A percentile compares a stretch with the other conserved stretches of the same genome.
Conservation (phyloP, 2,797 vertebrate genomes). For the Cryptoprocta ferox region DNA sequence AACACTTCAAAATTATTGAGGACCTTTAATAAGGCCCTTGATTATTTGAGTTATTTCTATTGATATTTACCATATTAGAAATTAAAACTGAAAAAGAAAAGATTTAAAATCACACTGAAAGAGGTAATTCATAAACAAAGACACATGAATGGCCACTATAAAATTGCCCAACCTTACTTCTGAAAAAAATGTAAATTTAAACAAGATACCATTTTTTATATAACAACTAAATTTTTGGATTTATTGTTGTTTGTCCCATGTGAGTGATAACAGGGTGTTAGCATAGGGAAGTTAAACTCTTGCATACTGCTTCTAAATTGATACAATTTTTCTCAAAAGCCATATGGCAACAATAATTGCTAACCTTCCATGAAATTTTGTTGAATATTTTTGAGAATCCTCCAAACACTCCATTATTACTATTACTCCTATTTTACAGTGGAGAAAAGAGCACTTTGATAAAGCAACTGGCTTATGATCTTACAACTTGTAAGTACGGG, state of each 20-base stretch:
- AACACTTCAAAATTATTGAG: not conserved
- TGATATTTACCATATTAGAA: not conserved
- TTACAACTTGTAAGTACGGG: not conserved
- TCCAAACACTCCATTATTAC: not conserved
- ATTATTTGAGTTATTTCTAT: not conserved
- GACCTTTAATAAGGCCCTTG: not conserved
- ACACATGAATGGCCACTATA: not conserved
- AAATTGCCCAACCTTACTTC: not conserved
- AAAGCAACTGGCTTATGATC: not conserved
- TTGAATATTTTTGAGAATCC: not conserved
- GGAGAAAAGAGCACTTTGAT: not conserved
- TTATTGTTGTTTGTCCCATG: not conserved
- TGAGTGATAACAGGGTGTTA: not conserved
- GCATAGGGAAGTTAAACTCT: not conserved
- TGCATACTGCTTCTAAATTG: not conserved
- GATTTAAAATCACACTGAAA: not conserved
- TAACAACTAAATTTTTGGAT: not conserved
- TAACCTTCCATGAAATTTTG: not conserved
- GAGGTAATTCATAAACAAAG: not conserved
- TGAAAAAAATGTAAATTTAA: not conserved
- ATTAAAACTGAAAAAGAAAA: not conserved
- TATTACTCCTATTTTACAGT: not conserved
- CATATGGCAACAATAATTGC: conserved; percentile 21
- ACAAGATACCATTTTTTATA: not conserved
- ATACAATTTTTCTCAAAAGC: not conserved